These are phyloP conservation scores for Sardinella longiceps DNA, from an alignment of 2,797 vertebrate genomes.

Conservation along the genomic window DNA sequence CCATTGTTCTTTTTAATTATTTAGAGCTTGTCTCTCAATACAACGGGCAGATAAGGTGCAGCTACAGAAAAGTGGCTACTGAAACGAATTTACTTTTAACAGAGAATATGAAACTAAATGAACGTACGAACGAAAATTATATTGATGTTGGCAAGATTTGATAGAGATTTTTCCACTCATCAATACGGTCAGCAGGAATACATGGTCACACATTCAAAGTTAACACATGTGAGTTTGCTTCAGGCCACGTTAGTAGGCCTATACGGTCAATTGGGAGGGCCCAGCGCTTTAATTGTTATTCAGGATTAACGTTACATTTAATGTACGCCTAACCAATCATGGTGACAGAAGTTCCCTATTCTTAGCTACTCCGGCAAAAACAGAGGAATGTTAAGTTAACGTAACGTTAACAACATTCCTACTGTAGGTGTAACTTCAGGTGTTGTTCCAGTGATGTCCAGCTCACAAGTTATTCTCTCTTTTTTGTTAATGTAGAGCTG, in stretches of 20 bases:
- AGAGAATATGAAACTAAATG: neutral
- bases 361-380: neutral
- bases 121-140: neutral
- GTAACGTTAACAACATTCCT: neutral
- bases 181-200: neutral
- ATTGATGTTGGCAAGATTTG: no score
- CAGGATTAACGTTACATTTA: no score
- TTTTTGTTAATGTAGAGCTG: neutral
- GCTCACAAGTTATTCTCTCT: neutral
- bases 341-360: no score
- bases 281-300: no score
- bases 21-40: neutral
- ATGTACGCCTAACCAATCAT: no score
- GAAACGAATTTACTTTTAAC: neutral
- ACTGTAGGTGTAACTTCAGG: neutral
- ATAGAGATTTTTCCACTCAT: neutral
- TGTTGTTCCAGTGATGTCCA: neutral
- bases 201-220: neutral
- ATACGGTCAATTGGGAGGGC: no score
- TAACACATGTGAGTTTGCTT: neutral
- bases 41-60: neutral
- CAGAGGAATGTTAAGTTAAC: neutral
- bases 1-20: conserved; percentile 18
- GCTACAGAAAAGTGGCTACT: neutral
- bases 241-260: no score